Conservation (phyloP, 2,113 vertebrate genomes). For the Gyps fulvus region DNA sequence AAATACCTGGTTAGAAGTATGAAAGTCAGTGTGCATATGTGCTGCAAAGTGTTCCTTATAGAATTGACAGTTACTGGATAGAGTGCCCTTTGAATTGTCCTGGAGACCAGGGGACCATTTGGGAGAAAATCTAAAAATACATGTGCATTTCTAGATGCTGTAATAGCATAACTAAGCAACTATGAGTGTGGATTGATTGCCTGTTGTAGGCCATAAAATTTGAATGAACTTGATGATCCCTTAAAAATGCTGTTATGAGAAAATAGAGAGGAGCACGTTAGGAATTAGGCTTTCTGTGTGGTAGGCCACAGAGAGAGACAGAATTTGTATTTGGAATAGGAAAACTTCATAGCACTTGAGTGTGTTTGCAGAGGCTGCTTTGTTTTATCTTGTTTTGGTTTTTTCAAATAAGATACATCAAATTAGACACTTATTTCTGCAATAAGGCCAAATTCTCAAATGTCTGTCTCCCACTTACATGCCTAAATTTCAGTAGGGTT, state of each 20-base stretch:
- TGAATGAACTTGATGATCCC: background rate
- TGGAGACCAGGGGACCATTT: background rate
- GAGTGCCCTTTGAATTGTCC: background rate
- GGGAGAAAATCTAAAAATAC: background rate
- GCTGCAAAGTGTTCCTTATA: background rate
- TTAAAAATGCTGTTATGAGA: background rate
- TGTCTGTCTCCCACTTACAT: background rate
- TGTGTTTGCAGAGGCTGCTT: background rate
- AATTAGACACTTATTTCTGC: background rate
- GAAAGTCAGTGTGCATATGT: background rate
- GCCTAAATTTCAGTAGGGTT: background rate
- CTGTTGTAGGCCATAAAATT: background rate
- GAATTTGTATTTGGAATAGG: background rate
- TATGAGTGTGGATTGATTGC: background rate
- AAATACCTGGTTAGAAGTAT: background rate
- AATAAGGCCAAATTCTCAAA: background rate
- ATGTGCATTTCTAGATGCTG: background rate
- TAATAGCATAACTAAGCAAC: background rate
- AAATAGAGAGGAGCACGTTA: background rate
- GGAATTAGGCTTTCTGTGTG: background rate
- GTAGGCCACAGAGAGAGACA: background rate
- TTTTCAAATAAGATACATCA: background rate
- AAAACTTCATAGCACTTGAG: background rate
- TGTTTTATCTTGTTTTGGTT: background rate
- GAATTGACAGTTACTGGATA: background rate